Conservation (phyloP, 2,888 invertebrate species). For the Ichneumoninae sp. region DNA sequence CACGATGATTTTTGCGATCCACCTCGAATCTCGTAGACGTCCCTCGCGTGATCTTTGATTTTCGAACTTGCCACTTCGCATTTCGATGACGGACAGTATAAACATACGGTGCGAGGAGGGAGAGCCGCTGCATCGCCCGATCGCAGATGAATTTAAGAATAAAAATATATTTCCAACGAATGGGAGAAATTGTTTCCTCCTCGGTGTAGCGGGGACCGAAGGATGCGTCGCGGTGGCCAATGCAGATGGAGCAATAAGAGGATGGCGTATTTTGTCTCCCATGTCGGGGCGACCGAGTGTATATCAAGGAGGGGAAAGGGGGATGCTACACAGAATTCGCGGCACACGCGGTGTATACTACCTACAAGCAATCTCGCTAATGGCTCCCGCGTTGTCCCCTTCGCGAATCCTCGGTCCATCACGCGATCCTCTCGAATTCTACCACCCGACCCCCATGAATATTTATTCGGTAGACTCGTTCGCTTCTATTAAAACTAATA, state of each 20-base stretch:
- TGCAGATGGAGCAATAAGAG: slow-evolving; percentile 58
- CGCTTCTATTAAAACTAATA: slow-evolving; percentile 82
- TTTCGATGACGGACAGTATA: slow-evolving; percentile 21
- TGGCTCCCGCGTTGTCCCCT: slow-evolving; percentile 78
- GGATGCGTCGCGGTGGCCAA: slow-evolving; percentile 37
- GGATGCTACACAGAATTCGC: slow-evolving; percentile 35
- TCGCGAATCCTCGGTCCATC: slow-evolving; percentile 70
- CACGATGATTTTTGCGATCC: not conserved
- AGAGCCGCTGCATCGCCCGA: not conserved
- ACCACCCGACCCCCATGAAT: slow-evolving; percentile 72
- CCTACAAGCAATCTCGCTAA: slow-evolving; percentile 81
- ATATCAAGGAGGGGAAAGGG: slow-evolving; percentile 34
- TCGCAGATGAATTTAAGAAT: not conserved
- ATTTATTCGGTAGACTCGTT: slow-evolving; percentile 78
- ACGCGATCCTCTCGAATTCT: slow-evolving; percentile 63
- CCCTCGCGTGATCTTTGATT: slow-evolving; percentile 38
- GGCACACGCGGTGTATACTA: slow-evolving; percentile 65
- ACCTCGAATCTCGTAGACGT: not conserved
- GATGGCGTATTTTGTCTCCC: slow-evolving; percentile 61
- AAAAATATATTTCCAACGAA: not conserved
- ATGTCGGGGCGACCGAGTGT: slow-evolving; percentile 43
- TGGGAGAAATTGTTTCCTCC: not conserved
- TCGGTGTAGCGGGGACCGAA: slow-evolving; percentile 2
- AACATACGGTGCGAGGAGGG: slow-evolving; percentile 14
- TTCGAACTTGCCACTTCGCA: not conserved